These are phyloP conservation scores for Drosophila miranda DNA, from an alignment of 1,140 invertebrate species.

Conservation along the genomic window DNA sequence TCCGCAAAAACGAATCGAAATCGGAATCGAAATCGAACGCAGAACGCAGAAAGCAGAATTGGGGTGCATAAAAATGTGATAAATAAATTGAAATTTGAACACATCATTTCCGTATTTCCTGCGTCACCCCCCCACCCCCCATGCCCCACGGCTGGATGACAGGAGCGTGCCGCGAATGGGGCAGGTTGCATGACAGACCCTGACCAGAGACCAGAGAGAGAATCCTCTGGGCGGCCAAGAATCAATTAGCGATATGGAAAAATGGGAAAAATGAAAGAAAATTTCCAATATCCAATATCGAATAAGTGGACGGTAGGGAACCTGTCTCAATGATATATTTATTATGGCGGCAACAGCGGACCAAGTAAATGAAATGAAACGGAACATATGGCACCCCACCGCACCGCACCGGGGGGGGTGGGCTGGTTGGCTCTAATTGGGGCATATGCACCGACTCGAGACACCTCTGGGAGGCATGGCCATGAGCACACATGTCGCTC, in stretches of 20 bases:
- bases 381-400: conserved; percentile 34
- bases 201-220: conserved; percentile 7
- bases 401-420: background rate
- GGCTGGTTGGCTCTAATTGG: conserved; percentile 7
- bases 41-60: background rate
- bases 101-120: conserved; percentile 36
- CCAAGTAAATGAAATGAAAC: conserved; percentile 14
- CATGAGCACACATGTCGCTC: conserved; percentile 60
- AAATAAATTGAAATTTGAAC: conserved; percentile 52
- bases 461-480: conserved; percentile 26
- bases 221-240: conserved; percentile 14
- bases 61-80: conserved; percentile 57
- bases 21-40: no score
- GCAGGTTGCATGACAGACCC: conserved; percentile 12
- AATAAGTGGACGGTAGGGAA: conserved; percentile 9
- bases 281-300: background rate
- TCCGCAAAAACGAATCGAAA: conserved; percentile 8
- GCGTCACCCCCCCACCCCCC: background rate
- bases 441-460: conserved; percentile 30
- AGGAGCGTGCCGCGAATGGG: background rate
- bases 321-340: conserved; percentile 62
- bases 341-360: conserved; percentile 14
- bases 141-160: background rate
- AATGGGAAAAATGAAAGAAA: background rate
- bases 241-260: conserved; percentile 30